Evolutionary conservation across 2,888 invertebrate genomes (phyloP), one percentile per base, ranked within the genome.

Genomic region (Limenitis arthemis): DNA sequence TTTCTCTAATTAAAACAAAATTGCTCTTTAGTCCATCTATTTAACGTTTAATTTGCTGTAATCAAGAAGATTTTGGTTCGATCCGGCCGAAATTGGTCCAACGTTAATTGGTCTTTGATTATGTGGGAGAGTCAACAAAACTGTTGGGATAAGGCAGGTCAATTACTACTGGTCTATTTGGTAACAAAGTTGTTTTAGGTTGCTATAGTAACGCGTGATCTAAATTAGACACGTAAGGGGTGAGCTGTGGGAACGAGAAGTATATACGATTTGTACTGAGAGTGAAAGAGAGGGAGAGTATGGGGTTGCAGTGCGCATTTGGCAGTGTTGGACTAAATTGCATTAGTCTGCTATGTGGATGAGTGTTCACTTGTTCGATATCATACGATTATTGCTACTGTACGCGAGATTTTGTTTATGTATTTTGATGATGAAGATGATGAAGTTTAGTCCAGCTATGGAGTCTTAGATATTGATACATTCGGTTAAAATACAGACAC

Each of bases 191-290:
- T 81, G 78, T 79, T 84, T 81, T 75, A 72, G 71, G 60, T 84
- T 75, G 73, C 69, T 69, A 84, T 84, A 68, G 76, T 60, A 69
- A 86, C 83, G 68, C 65, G 66, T 72, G 72, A 77, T 77, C 72
- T 70, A 67, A 75, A 75, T 76, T 73, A 64, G 69, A 63, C 62
- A 68, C 62, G 63, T 54, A 53, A 69, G 68, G 85, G 84, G 82
- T 79, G 76, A 69, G 64, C 55, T 63, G 66, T 52, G 65, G 59
- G 64, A 65, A 62, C 60, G 69, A 58, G 75, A 74, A 20, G 47
- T 42, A 36, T 29, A 49, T 60, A 61, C 62, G 61, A 71, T 75
- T 78, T 73, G 68, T 65, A 61, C 65, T 63, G 62, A 71, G 80
- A 76, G 75, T 67, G 69, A 66, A 66, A 68, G 69, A 70, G 62